phyloP scores from a whole-genome alignment of 2,113 vertebrate species.

The Tenebrosternarchus preto region DNA sequence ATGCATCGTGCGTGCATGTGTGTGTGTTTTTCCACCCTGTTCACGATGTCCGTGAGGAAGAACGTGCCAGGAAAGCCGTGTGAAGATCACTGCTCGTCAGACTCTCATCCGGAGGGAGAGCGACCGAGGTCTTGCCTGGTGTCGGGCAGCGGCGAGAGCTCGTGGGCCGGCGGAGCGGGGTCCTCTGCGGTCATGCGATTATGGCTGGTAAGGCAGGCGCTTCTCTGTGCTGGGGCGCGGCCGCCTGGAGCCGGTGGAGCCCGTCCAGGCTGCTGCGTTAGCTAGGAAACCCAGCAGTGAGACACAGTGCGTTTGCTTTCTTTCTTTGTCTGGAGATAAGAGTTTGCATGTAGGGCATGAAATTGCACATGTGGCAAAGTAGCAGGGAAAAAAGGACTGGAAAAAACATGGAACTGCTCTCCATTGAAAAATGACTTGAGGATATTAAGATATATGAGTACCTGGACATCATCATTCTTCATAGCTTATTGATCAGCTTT shows the following conservation, averaged over 20 bases:
- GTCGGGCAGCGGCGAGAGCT: background rate
- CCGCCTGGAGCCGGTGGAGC: background rate
- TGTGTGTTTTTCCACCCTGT: constrained; percentile 16
- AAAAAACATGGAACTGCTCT: too few relatives aligned
- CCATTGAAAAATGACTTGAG: too few relatives aligned
- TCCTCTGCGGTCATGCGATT: background rate
- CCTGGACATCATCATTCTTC: background rate
- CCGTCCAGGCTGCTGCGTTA: background rate
- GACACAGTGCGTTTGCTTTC: too few relatives aligned
- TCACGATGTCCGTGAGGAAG: constrained; percentile 22
- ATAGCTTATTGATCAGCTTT: background rate
- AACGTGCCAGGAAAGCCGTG: background rate
- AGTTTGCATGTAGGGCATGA: background rate
- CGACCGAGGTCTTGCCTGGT: background rate
- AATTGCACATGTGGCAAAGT: background rate
- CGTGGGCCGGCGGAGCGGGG: background rate
- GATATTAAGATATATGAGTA: too few relatives aligned
- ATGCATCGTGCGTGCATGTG: background rate
- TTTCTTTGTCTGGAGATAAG: too few relatives aligned
- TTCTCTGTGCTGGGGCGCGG: background rate
- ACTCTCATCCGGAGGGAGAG: background rate
- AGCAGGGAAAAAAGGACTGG: too few relatives aligned
- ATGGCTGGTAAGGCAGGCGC: constrained; percentile 4
- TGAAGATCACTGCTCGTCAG: background rate
- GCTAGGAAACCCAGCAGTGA: too few relatives aligned